Evolutionary conservation across 2,797 vertebrate species (phyloP).

Genomic region (Melanotaenia pygmaea): DNA sequence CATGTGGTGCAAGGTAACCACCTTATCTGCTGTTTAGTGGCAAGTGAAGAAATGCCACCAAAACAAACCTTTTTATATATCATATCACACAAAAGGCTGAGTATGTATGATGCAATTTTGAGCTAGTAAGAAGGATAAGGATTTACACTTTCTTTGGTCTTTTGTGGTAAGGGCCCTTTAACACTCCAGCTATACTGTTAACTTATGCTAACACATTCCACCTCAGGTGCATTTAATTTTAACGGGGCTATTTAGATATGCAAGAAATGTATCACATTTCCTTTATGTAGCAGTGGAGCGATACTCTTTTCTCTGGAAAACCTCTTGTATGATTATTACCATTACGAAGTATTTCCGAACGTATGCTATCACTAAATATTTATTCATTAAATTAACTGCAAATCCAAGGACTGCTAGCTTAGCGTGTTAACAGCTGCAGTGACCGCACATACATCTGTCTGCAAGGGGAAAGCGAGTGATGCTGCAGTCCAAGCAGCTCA

Average conservation of each 20-base stretch:
- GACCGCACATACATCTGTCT: slow-evolving; percentile 61
- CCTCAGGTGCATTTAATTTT: slow-evolving; percentile 12
- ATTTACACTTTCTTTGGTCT: not conserved
- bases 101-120: not conserved
- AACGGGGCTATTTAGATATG: not conserved
- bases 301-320: not conserved
- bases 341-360: not conserved
- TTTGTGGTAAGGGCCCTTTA: slow-evolving; percentile 18
- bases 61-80: slow-evolving; percentile 22
- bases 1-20: slow-evolving; percentile 53
- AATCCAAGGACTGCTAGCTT: slow-evolving; percentile 36
- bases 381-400: slow-evolving; percentile 15
- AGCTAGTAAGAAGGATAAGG: not conserved
- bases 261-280: not conserved
- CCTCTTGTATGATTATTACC: not conserved
- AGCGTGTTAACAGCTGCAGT: slow-evolving; percentile 64
- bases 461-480: slow-evolving; percentile 45
- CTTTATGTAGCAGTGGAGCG: not conserved
- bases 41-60: slow-evolving; percentile 8
- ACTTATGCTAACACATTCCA: slow-evolving; percentile 26
- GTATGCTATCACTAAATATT: not conserved
- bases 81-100: slow-evolving; percentile 14
- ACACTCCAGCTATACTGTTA: slow-evolving; percentile 40
- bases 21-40: slow-evolving; percentile 33
- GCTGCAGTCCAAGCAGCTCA: slow-evolving; percentile 53